phyloP scores from a whole-genome alignment of 1,140 invertebrate genomes.

The Ladona fulva region DNA sequence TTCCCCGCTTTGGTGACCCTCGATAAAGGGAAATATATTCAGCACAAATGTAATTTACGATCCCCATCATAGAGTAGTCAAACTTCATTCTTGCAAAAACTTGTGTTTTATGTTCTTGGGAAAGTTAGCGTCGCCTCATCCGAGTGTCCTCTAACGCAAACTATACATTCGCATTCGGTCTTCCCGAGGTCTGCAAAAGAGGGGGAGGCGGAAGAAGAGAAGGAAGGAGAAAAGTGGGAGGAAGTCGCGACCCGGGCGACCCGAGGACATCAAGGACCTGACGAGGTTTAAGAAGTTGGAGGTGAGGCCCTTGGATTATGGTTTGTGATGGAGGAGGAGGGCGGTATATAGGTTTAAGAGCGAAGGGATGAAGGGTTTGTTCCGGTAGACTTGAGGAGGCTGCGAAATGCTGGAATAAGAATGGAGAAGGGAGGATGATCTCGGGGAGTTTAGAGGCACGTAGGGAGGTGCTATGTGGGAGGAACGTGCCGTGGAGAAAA shows the following conservation, averaged over 20 bases:
- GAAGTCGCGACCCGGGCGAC: not conserved
- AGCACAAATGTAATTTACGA: too few species aligned
- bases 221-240: not conserved
- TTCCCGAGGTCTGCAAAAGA: not conserved
- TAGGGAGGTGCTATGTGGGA: not conserved
- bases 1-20: too few species aligned
- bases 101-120: too few species aligned
- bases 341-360: not conserved
- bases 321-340: not conserved
- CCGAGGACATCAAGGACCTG: not conserved
- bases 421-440: constrained; percentile 1
- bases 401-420: not conserved
- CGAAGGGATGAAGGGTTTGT: not conserved
- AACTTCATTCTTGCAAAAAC: too few species aligned
- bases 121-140: too few species aligned
- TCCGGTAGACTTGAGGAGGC: not conserved
- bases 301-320: not conserved
- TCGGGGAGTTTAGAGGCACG: not conserved
- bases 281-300: constrained; percentile 5
- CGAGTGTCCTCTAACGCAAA: not conserved
- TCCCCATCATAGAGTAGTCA: too few species aligned
- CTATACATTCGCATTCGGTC: not conserved
- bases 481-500: not conserved
- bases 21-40: too few species aligned
- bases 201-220: not conserved